A percentile compares a stretch with the other conserved stretches of the same genome.
Conservation (phyloP, 1,140 invertebrate genomes). For the Octopus sinensis region DNA sequence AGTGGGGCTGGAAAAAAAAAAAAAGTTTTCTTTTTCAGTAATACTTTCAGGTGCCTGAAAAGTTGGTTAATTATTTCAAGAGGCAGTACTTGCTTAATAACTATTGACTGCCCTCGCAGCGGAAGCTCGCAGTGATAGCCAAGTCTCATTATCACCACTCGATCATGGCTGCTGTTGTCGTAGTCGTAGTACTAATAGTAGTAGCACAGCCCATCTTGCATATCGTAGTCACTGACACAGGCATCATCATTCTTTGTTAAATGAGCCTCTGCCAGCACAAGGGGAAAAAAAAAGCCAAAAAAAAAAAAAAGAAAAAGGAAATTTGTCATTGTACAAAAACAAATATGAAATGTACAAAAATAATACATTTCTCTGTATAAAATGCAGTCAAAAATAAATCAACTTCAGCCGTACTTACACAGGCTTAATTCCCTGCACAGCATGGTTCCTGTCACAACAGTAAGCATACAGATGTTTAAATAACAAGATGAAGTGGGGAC, state of each 20-base stretch:
- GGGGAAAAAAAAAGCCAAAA: slow-evolving; percentile 12
- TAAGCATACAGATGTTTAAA: not conserved
- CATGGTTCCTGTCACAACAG: not conserved
- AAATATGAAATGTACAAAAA: slow-evolving; percentile 51
- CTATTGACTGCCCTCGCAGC: slow-evolving; percentile 10
- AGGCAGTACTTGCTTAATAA: slow-evolving; percentile 23
- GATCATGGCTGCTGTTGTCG: slow-evolving; percentile 9
- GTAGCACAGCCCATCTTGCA: slow-evolving; percentile 9
- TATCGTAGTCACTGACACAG: not conserved
- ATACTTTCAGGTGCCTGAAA: not conserved
- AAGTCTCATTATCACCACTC: slow-evolving; percentile 13
- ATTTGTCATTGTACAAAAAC: slow-evolving; percentile 28
- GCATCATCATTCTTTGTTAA: not conserved
- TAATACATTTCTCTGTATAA: slow-evolving; percentile 49
- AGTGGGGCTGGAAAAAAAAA: not conserved
- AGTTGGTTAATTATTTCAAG: slow-evolving; percentile 1
- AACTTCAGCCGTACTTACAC: slow-evolving; percentile 29
- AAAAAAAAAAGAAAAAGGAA: slow-evolving; percentile 16
- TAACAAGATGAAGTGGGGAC: no score
- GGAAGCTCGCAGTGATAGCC: slow-evolving; percentile 14
- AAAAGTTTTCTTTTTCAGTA: not conserved
- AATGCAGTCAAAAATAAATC: slow-evolving; percentile 48
- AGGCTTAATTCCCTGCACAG: slow-evolving; percentile 8
- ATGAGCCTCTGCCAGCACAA: slow-evolving; percentile 10
- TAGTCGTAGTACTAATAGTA: not conserved